Percentiles rank a stretch among this genome's conserved stretches.
Evolutionary conservation across 2,797 vertebrate species (phyloP).

Genomic region (Gastrophryne carolinensis): DNA sequence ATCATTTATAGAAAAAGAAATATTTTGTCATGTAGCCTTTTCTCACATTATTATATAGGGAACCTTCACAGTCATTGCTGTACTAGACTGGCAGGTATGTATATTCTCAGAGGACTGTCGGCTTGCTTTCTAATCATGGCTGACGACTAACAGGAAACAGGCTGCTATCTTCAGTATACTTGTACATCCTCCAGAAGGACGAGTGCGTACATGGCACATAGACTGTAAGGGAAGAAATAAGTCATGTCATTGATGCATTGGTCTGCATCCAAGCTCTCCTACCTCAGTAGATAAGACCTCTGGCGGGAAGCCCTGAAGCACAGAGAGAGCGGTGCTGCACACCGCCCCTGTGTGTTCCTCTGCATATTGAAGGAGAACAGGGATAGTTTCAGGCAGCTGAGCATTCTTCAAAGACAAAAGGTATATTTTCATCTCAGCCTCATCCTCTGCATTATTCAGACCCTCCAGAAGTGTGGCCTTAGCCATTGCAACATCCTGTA

Average conservation of each 20-base stretch:
- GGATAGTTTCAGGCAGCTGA: conserved; percentile 55
- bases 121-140: not conserved
- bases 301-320: conserved; percentile 47
- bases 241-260: not conserved
- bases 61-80: too few species aligned
- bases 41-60: too few species aligned
- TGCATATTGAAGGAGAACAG: conserved; percentile 55
- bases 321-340: conserved; percentile 35
- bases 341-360: conserved; percentile 23
- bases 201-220: not conserved
- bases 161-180: not conserved
- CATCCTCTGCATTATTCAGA: conserved; percentile 47
- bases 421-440: conserved; percentile 36
- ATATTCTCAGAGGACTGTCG: too few species aligned
- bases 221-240: not conserved
- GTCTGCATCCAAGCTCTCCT: not conserved
- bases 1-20: too few species aligned
- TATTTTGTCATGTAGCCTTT: too few species aligned
- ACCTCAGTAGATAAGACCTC: conserved; percentile 59
- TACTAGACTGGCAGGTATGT: too few species aligned
- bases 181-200: not conserved
- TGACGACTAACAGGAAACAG: not conserved
- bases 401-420: conserved; percentile 62
- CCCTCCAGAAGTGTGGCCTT: conserved; percentile 53
- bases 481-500: conserved; percentile 58